Evolutionary conservation across 2,113 vertebrate species (phyloP), one percentile per base, ranked within the genome.

Genomic region (Pelecanoides urinatrix): DNA sequence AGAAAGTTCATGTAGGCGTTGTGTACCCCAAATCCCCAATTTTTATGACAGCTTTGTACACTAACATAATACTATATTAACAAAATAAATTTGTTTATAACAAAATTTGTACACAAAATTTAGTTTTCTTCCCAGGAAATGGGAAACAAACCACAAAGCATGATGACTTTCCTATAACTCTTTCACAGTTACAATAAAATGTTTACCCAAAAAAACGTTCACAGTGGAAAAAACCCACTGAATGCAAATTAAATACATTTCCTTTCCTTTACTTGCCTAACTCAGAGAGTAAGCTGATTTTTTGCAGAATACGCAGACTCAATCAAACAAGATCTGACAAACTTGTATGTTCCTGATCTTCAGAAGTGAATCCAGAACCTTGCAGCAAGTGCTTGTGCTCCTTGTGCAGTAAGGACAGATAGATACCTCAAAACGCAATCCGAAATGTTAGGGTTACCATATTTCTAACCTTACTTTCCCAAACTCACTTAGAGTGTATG

Each of bases 401-500:
- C 36, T 67, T 63, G 50, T 29, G 25, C 6, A 2, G 5, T 12
- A 63, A 59, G 38, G 61, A 67, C 38, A 45, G 45, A 79, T 21
- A 53, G 21, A 38, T 7, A 23, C 38, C 13, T 44, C 47, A 40
- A 11, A 89, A 76, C 0, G 1, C 22, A 47, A 63, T 36, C 10
- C 2, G 2, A 83, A 92, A 86, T 0, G 0, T 36, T 42, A 58
- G 7, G 10, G 7, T 67, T 75, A 53, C 38, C 29, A 3, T 40
- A 84, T 16, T 71, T 55, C 67, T 38, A 23, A 55, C n/a, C 27
- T 47, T 32, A n/a, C 53, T 72, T 61, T 77, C 40, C 25, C 21
- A 88, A 88, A 72, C 19, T 70, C 22, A 44, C 16, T 67, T 42
- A 9, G 7, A 74, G 1, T 20, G 21, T 12, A 23, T 6, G 29